A percentile compares a stretch with the other conserved stretches of the same genome.
phyloP scores from a whole-genome alignment of 1,140 invertebrate genomes.

The Drosophila malerkotliana region DNA sequence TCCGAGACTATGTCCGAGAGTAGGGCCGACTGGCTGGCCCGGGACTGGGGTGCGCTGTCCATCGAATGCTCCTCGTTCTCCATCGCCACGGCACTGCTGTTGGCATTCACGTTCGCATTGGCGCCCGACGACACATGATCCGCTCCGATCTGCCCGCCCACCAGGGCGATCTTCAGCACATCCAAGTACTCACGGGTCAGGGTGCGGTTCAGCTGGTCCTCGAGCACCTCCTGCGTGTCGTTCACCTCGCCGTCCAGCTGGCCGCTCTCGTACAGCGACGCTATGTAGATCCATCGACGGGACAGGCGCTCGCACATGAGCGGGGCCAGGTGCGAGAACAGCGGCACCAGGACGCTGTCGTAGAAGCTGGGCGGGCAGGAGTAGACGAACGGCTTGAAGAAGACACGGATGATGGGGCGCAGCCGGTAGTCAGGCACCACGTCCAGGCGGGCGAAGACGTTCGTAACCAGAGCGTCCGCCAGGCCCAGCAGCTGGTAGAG shows the following conservation, averaged over 20 bases:
- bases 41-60: constrained; percentile 85
- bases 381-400: constrained; percentile 93
- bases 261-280: constrained; percentile 90
- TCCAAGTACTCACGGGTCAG: constrained; percentile 95
- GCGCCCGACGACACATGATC: constrained; percentile 70
- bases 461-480: constrained; percentile 87
- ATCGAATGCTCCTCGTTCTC: constrained; percentile 89
- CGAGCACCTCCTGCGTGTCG: constrained; percentile 93
- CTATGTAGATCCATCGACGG: constrained; percentile 91
- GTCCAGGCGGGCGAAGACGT: constrained; percentile 89
- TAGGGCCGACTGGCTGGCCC: constrained; percentile 85
- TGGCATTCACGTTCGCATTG: constrained; percentile 22
- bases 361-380: constrained; percentile 92
- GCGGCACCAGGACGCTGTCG: constrained; percentile 89
- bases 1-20: constrained; percentile 89
- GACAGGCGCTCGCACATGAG: constrained; percentile 91
- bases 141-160: constrained; percentile 84
- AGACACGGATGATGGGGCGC: constrained; percentile 91
- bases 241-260: constrained; percentile 91
- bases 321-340: constrained; percentile 90
- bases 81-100: constrained; percentile 86
- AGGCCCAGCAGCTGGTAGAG: constrained; percentile 90
- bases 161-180: constrained; percentile 89
- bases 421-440: constrained; percentile 93
- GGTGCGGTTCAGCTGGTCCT: constrained; percentile 94